Evolutionary conservation across 2,797 vertebrate genomes (phyloP), one percentile per base, ranked within the genome.

Genomic region (Oophaga sylvatica): DNA sequence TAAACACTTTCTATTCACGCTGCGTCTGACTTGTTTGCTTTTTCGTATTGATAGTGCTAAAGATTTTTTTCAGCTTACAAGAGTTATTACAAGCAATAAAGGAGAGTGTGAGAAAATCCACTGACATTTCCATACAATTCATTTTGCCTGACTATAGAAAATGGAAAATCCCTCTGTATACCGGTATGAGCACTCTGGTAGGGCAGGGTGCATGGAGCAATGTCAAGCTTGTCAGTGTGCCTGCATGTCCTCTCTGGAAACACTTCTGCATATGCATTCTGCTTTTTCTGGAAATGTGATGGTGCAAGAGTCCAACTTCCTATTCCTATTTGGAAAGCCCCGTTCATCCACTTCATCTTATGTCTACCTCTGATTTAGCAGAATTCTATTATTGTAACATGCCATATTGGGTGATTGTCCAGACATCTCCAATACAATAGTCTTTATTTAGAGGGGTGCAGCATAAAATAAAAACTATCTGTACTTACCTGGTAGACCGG

Each of bases 21-120:
- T 75, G 68, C 17, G 15, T 84, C 68, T 75, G 82, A 75, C 82
- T 75, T 84, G 71, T 76, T 84, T 63, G 70, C 35, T 76, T 57
- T 62, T 62, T 76, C 22, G 31, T 84, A 84, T 84, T 84, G 83
- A 84, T 84, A 41, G 22, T 31, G 41, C 13, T 84, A 84, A 84
- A 62, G 82, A 84, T 41, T 84, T 84, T 84, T 26, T 62, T 71
- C n/a, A 6, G 13, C 62, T 26, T 75, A 84, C 57, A 75, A 76
- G 83, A 76, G 57, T 63, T 70, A 76, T 76, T 76, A 76, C 83
- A 76, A 63, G 56, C 15, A 41, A 41, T 17, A 9, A 45, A 26
- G 35, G n/a, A 9, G 20, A 7, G 3, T 26, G 15, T 31, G 11
- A n/a, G 82, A 56, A 62, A 45, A 75, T 75, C 20, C 31, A 19